Evolutionary conservation across 2,888 invertebrate species (phyloP).

Genomic region (Morpho achilles): DNA sequence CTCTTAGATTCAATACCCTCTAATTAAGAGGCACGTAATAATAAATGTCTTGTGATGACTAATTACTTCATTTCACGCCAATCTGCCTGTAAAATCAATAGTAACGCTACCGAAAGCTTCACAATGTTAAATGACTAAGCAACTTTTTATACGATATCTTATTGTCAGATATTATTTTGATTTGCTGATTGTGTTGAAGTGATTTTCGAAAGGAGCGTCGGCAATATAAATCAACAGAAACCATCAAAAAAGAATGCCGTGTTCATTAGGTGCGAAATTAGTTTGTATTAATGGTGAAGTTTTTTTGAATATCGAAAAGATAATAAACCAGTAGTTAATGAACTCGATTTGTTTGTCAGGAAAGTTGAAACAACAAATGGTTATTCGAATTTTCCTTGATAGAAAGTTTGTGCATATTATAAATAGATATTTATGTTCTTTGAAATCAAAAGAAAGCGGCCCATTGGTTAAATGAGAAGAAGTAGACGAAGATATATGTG

Average conservation of each 20-base stretch:
- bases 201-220: slow-evolving; percentile 40
- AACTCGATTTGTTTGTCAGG: not conserved
- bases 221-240: slow-evolving; percentile 21
- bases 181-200: slow-evolving; percentile 53
- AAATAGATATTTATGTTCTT: no score
- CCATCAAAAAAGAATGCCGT: slow-evolving; percentile 5
- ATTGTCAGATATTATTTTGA: slow-evolving; percentile 66
- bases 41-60: slow-evolving; percentile 20
- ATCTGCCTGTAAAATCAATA: slow-evolving; percentile 25
- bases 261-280: slow-evolving; percentile 2
- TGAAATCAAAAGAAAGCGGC: no score
- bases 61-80: slow-evolving; percentile 24
- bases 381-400: no score
- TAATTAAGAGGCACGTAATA: slow-evolving; percentile 13
- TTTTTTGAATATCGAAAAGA: not conserved
- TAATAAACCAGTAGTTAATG: not conserved
- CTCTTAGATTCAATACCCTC: slow-evolving; percentile 7
- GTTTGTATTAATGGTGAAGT: not conserved
- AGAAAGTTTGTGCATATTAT: no score
- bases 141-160: slow-evolving; percentile 51
- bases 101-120: slow-evolving; percentile 35
- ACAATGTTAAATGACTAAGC: slow-evolving; percentile 54
- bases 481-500: no score
- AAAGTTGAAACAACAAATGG: not conserved
- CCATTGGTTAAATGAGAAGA: no score